Evolutionary conservation across 2,113 vertebrate species (phyloP).

Genomic region (Calonectris borealis): DNA sequence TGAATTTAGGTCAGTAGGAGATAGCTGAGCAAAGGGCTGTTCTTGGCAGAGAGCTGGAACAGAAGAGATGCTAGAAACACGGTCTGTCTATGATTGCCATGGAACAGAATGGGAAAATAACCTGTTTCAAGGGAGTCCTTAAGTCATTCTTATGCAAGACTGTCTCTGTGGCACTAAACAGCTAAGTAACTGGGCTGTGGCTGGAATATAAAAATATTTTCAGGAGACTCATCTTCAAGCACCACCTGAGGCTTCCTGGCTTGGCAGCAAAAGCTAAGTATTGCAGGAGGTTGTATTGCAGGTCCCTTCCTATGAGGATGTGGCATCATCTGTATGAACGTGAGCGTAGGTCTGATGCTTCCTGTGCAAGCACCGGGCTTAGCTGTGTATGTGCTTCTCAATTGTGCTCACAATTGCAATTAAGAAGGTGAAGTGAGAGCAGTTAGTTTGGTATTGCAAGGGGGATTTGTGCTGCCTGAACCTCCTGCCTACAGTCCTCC

Average conservation of each 20-base stretch:
- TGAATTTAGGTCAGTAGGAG: constrained; percentile 1
- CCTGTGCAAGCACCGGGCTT: not conserved
- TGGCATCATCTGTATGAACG: not conserved
- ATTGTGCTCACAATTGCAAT: not conserved
- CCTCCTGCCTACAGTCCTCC: not conserved
- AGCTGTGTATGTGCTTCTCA: accelerated
- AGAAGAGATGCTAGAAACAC: not conserved
- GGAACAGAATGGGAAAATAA: not conserved
- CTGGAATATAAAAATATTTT: not conserved
- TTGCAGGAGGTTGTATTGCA: not conserved
- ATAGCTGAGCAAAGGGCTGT: not conserved
- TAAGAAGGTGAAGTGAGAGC: not conserved
- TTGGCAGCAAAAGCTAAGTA: not conserved
- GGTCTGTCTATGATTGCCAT: not conserved
- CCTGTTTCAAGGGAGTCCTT: not conserved
- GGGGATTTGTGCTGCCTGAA: not conserved
- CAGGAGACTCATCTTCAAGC: not conserved
- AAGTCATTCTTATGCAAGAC: not conserved
- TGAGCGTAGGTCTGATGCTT: not conserved
- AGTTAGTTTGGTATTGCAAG: not conserved
- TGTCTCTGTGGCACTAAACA: not conserved
- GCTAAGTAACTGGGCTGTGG: not conserved
- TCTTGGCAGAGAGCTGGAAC: not conserved
- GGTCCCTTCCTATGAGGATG: not conserved
- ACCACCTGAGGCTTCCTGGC: not conserved